Base-by-base conservation (phyloP, 2,888 invertebrate genomes). In the Zygogramma bicolorata region DNA sequence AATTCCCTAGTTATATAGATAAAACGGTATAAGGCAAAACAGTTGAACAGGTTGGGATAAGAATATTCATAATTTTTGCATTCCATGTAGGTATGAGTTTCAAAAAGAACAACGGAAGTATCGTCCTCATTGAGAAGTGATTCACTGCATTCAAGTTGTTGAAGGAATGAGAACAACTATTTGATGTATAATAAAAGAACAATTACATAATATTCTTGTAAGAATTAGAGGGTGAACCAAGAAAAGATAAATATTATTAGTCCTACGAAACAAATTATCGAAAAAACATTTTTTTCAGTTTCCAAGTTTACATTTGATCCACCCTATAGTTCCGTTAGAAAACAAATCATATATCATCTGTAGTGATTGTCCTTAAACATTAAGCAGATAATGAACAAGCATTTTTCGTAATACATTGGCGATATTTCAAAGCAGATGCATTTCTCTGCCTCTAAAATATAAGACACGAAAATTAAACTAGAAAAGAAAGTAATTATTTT, bases 311-410 rank as follows among this genome's bases (percentile, higher is more conserved):
- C n/a, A n/a, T 53, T 53, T n/a, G 53, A 25, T 53, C 13, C 25
- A 22, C 53, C 27, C 53, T 46, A 2, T 27, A n/a, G 27, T 53
- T 53, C 27, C 22, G 27, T 22, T 53, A n/a, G 27, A 53, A 18
- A 42, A 61, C 27, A 42, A 40, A 27, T 20, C 15, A 69, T 69
- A 53, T 75, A 74, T 68, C 49, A 61, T 78, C 68, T 68, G 74
- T 71, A 77, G 77, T 81, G 81, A 81, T 81, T 81, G 81, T 81
- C 81, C 79, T 77, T 81, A 80, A 75, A 80, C 73, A 77, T 73
- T 76, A 78, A 79, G 74, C 70, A 75, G 73, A 77, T 71, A 70
- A 66, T 57, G 72, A 61, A 73, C 63, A 74, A 71, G 71, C 71
- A 49, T 73, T 65, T 62, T 46, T 49, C 13, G 42, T 42, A 58